These are phyloP conservation scores for Malacoraja senta DNA, from an alignment of 2,797 vertebrate genomes.

Conservation along the genomic window DNA sequence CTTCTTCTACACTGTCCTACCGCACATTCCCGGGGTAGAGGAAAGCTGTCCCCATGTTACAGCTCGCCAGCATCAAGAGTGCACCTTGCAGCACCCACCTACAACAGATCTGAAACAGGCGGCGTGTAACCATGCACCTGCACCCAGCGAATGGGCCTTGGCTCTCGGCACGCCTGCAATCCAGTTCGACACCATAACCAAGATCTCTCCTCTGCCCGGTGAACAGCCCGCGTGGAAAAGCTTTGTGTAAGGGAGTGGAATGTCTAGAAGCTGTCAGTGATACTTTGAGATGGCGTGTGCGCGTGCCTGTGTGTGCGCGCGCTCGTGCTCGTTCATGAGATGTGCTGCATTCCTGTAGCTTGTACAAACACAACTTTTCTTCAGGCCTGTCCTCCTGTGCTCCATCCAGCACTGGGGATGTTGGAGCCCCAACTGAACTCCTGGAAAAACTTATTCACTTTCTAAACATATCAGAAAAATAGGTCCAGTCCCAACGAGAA, in stretches of 20 bases:
- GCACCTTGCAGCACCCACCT: neutral
- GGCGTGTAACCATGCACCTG: neutral
- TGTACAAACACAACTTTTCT: neutral
- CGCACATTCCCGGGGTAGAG: neutral
- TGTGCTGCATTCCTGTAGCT: slow-evolving; percentile 11
- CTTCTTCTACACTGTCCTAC: neutral
- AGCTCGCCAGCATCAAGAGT: neutral
- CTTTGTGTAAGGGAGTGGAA: slow-evolving; percentile 11
- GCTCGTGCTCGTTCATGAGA: neutral
- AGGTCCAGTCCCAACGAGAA: neutral
- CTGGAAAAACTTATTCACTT: neutral
- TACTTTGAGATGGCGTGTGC: neutral
- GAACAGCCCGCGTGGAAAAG: neutral
- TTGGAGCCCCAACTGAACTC: neutral
- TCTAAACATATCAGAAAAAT: slow-evolving; percentile 1
- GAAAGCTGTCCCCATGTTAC: neutral
- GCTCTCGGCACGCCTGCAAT: neutral
- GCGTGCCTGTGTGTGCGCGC: neutral
- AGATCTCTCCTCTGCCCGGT: no score
- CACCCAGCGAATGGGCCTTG: neutral
- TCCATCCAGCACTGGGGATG: neutral
- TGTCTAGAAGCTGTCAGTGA: neutral
- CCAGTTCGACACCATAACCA: neutral
- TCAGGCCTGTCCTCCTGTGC: neutral
- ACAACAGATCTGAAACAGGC: neutral